These are phyloP conservation scores for Holothuria glaberrima DNA, from an alignment of 35 echinoderm and acorn worm species.

Conservation along the genomic window DNA sequence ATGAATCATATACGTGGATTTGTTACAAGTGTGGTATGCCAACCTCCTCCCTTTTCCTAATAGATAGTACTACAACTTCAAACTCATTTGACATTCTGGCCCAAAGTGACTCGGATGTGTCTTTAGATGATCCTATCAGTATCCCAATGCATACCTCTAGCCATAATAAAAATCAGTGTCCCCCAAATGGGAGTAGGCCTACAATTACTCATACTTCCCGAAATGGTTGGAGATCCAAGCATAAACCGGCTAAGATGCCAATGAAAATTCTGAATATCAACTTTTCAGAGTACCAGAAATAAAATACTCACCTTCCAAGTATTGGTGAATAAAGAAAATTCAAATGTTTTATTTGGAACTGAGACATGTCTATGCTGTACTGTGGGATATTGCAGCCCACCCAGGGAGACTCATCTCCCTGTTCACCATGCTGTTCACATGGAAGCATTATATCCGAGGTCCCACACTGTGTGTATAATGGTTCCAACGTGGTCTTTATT, in stretches of 20 bases:
- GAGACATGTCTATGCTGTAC: conserved; percentile 54
- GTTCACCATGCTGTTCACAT: too few relatives aligned
- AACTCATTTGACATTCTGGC: conserved; percentile 46
- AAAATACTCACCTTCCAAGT: conserved; percentile 10
- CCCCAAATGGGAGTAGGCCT: neutral
- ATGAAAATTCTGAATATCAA: conserved; percentile 64
- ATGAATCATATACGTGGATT: conserved; percentile 52
- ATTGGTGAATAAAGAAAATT: neutral
- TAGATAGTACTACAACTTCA: conserved; percentile 27
- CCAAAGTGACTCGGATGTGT: neutral
- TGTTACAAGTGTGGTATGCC: conserved; percentile 55
- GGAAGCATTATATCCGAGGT: too few relatives aligned
- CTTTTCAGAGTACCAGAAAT: conserved; percentile 50
- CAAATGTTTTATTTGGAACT: conserved; percentile 1
- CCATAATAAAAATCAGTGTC: conserved; percentile 32
- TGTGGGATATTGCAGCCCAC: too few relatives aligned
- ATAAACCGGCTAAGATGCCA: neutral
- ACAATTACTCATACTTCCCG: conserved; percentile 1
- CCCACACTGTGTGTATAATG: too few relatives aligned
- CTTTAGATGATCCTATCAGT: conserved; percentile 6
- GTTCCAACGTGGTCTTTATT: too few relatives aligned
- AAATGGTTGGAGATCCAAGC: neutral
- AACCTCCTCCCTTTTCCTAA: conserved; percentile 19
- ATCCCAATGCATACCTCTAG: conserved; percentile 49
- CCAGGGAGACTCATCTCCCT: too few relatives aligned